Evolutionary conservation across 2,888 invertebrate species (phyloP), one percentile per base, ranked within the genome.

Genomic region (Julus scanicus): DNA sequence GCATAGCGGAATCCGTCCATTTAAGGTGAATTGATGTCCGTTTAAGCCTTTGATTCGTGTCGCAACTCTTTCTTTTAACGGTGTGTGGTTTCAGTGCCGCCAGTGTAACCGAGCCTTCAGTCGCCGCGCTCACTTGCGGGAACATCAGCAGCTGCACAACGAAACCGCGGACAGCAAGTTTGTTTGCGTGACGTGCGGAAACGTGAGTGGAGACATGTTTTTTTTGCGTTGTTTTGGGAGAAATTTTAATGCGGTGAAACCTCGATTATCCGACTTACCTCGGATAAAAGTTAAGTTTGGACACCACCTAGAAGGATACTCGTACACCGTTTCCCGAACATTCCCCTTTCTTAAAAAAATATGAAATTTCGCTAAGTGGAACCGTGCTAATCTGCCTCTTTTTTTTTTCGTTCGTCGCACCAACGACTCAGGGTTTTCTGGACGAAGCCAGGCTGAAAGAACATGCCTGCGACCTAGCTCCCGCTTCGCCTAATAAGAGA

Each of bases 1-100:
- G 63, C 95, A 95, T 91, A 94, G 93, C 89, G 92, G 92, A 5
- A 91, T 92, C 84, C 92, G 92, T 88, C 92, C 92, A 0, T 88
- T 84, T 39, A 53, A 87, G 87, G 86, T 86, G 15, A 86, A 13
- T 17, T 29, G 29, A 29, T 29, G 29, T 29, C 29, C 29, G 29
- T 29, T 86, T 17, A 11, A 15, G 15, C 15, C 15, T 15, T 17
- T 17, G 57, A 11, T 57, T 57, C 15, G 83, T 80, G 11, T 80
- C 37, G 83, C 9, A 20, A 80, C 83, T 29, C 15, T 11, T 29
- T 29, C 29, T 1, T 48, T 49, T 86, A 15, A 48, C n/a, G 8
- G 6, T n/a, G 39, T 86, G 13, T 6, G 15, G 6, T 86, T 86
- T 49, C 91, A 91, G 88, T 93, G 93, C 89, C 90, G 90, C 4